Evolutionary conservation across 2,797 vertebrate species (phyloP).

Genomic region (Thunnus albacares): DNA sequence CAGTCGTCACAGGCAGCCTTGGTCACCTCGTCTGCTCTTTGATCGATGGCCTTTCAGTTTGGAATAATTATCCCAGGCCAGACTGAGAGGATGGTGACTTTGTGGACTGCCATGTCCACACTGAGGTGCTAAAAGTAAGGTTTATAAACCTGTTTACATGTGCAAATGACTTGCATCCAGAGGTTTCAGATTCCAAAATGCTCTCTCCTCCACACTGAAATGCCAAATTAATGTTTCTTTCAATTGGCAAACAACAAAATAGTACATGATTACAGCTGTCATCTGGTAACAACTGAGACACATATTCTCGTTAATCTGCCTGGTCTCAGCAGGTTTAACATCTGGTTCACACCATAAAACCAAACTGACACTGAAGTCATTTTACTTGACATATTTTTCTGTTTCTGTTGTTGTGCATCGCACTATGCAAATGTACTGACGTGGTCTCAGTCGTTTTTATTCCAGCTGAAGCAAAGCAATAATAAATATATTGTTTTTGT

Average conservation of each 20-base stretch:
- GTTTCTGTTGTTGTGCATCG: constrained; percentile 6
- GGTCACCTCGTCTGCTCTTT: constrained; percentile 75
- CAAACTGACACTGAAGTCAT: no score
- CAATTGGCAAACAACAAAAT: not conserved
- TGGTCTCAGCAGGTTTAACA: not conserved
- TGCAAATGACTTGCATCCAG: constrained; percentile 9
- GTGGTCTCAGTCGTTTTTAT: not conserved
- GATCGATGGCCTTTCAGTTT: constrained; percentile 82
- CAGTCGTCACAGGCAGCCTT: constrained; percentile 68
- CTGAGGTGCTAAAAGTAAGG: constrained; percentile 12
- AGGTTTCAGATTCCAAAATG: constrained; percentile 13
- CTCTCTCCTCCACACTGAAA: constrained; percentile 9
- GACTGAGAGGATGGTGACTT: constrained; percentile 50
- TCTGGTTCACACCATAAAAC: not conserved
- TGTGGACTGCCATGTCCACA: constrained; percentile 27
- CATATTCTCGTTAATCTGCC: not conserved
- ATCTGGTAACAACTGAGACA: not conserved
- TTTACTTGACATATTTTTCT: not conserved
- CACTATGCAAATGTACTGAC: not conserved
- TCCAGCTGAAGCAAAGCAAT: not conserved
- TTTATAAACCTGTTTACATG: constrained; percentile 5
- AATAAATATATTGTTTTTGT: not conserved
- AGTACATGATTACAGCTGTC: not conserved
- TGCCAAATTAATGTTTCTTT: constrained; percentile 20
- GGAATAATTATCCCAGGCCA: constrained; percentile 75